phyloP scores from a whole-genome alignment of 2,888 invertebrate species.

The Perithous albicinctus region DNA sequence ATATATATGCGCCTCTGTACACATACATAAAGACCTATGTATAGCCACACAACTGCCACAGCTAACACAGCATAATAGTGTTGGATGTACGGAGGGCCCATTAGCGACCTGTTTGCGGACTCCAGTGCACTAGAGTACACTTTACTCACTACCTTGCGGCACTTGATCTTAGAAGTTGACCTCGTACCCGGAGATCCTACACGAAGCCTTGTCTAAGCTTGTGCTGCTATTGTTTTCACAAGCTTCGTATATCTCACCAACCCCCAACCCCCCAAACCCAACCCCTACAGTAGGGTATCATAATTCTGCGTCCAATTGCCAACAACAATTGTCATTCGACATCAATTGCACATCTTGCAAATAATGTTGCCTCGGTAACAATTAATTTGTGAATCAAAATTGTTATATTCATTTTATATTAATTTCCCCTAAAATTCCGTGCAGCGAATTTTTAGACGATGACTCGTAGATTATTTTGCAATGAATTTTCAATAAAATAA shows the following conservation, averaged over 20 bases:
- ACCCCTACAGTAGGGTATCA: background rate
- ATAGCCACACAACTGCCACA: slow-evolving; percentile 5
- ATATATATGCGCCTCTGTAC: background rate
- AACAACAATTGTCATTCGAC: slow-evolving; percentile 11
- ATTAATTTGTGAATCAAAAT: background rate
- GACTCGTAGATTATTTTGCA: too few species aligned
- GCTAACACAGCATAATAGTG: slow-evolving; percentile 34
- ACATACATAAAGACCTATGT: too few species aligned
- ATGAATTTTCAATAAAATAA: too few species aligned
- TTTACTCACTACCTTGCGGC: slow-evolving; percentile 68
- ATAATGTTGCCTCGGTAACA: background rate
- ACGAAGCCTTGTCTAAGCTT: slow-evolving; percentile 16
- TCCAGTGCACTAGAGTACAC: slow-evolving; percentile 70
- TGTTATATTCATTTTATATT: background rate
- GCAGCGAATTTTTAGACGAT: too few species aligned
- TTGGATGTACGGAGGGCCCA: slow-evolving; percentile 67
- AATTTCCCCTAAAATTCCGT: too few species aligned
- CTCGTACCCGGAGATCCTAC: slow-evolving; percentile 60
- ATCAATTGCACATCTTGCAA: background rate
- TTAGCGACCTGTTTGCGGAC: slow-evolving; percentile 76
- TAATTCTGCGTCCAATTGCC: background rate
- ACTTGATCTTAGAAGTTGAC: slow-evolving; percentile 76
- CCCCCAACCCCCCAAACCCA: too few species aligned
- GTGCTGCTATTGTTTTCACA: slow-evolving; percentile 35
- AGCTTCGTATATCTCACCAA: slow-evolving; percentile 12